Conservation (phyloP, 2,113 vertebrate genomes). For the Peromyscus leucopus region DNA sequence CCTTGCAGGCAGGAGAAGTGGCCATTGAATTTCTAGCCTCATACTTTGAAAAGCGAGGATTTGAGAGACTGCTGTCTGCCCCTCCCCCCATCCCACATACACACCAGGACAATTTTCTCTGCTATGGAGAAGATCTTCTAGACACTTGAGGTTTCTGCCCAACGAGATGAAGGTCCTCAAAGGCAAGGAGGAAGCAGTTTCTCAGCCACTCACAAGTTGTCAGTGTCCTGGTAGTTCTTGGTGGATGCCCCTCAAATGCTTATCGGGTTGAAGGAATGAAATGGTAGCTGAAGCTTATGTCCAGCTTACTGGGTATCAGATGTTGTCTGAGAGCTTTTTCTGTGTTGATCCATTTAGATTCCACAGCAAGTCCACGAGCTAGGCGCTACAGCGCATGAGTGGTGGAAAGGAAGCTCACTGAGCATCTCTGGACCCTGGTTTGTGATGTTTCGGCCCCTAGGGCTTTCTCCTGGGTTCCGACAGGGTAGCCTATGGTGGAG, state of each 20-base stretch:
- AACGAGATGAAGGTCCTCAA: not conserved
- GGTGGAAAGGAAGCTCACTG: too few relatives aligned
- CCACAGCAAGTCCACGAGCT: not conserved
- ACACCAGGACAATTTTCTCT: fast-evolving
- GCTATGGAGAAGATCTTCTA: not conserved
- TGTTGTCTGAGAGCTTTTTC: not conserved
- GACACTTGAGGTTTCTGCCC: fast-evolving
- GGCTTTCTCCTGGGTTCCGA: not conserved
- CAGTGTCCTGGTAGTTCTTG: not conserved
- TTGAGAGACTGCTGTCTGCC: not conserved
- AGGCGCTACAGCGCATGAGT: not conserved
- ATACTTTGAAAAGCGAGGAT: not conserved
- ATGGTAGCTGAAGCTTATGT: not conserved
- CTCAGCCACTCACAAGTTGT: not conserved
- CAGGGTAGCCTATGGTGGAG: not conserved
- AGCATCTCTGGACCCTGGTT: fast-evolving
- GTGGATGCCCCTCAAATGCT: not conserved
- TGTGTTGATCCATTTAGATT: not conserved
- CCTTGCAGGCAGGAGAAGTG: not conserved
- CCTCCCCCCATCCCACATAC: too few relatives aligned
- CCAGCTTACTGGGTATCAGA: not conserved
- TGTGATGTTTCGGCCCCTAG: fast-evolving
- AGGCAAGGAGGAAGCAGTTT: not conserved
- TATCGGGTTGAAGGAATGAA: not conserved
- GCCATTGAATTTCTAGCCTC: not conserved